Evolutionary conservation across 2,888 invertebrate genomes (phyloP).

Genomic region (Hemithea aestivaria): DNA sequence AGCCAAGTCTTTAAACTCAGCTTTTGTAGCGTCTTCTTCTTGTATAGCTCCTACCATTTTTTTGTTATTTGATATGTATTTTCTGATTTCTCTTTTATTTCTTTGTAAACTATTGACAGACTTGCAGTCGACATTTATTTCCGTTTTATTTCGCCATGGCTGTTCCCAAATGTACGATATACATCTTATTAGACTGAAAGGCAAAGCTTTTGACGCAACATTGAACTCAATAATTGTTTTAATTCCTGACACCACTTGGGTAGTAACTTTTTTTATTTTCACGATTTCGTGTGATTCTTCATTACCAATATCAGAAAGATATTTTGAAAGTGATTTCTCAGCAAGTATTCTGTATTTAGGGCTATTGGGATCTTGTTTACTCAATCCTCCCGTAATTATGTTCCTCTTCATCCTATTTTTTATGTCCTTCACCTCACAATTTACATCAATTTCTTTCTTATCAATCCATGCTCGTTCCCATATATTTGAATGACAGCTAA

Average conservation of each 20-base stretch:
- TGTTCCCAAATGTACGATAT: slow-evolving; percentile 30
- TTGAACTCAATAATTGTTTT: slow-evolving; percentile 28
- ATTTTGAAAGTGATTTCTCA: slow-evolving; percentile 34
- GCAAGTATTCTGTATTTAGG: slow-evolving; percentile 28
- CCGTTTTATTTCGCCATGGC: slow-evolving; percentile 27
- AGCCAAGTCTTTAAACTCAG: slow-evolving; percentile 38
- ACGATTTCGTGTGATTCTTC: slow-evolving; percentile 15
- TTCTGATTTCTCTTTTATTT: slow-evolving; percentile 15
- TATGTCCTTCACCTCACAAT: slow-evolving; percentile 24
- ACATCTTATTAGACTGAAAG: slow-evolving; percentile 22
- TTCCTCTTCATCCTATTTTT: slow-evolving; percentile 18
- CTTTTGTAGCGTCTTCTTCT: slow-evolving; percentile 30
- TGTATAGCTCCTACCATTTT: slow-evolving; percentile 12
- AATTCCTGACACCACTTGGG: slow-evolving; percentile 32
- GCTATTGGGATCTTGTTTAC: slow-evolving; percentile 27
- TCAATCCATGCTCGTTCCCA: slow-evolving; percentile 29
- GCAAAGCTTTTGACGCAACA: slow-evolving; percentile 12
- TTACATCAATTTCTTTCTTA: slow-evolving; percentile 30
- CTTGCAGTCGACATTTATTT: slow-evolving; percentile 26
- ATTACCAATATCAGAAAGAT: slow-evolving; percentile 20
- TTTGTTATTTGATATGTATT: slow-evolving; percentile 1
- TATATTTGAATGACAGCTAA: slow-evolving; percentile 27
- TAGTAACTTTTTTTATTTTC: slow-evolving; percentile 26
- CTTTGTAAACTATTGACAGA: slow-evolving; percentile 9
- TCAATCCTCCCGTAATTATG: slow-evolving; percentile 15